Base-by-base conservation (phyloP, 2,113 vertebrate genomes). In the Zingel zingel region DNA sequence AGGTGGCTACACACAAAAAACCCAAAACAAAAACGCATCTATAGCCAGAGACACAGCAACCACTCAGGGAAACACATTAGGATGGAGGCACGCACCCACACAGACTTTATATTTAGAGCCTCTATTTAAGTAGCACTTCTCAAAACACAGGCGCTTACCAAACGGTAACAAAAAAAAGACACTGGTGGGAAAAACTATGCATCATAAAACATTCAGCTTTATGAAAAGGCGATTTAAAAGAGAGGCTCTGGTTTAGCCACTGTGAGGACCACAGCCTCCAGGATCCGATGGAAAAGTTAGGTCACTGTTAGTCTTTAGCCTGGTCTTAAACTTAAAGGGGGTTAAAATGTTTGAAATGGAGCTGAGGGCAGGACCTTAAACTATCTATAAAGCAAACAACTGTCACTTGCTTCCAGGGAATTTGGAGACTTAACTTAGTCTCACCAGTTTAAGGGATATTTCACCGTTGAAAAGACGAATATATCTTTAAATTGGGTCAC, bases 61-160 rank as follows among this genome's bases (percentile, higher is more conserved):
- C 13, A 50, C 45, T 66, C 80, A 79, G 73, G 78, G 64, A 88
- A 80, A 79, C 85, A 74, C 80, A 64, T 14, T 36, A 73, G 70
- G 64, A 70, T 75, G 76, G 76, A 90, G 69, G 64, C 71, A 64
- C 77, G 72, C 83, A 21, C 88, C 82, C 88, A 89, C 86, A 76
- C 87, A 76, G 74, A 87, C 82, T 84, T 88, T 91, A 88, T 71
- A 91, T 93, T 91, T 87, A 87, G 83, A 84, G 79, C 36, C 57
- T 70, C 86, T 89, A 80, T 88, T 86, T 86, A 86, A 86, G 77
- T 36, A 85, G 74, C 74, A 80, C 69, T 78, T 75, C 79, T 78
- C 63, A 54, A 86, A 84, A 84, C 80, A 77, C 72, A 67, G 53
- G 71, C 68, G 51, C 74, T 82, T 73, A 86, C 79, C 74, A 63